A percentile compares a stretch with the other conserved stretches of the same genome.
Evolutionary conservation across 2,113 vertebrate species (phyloP).

Genomic region (Erythrolamprus reginae): DNA sequence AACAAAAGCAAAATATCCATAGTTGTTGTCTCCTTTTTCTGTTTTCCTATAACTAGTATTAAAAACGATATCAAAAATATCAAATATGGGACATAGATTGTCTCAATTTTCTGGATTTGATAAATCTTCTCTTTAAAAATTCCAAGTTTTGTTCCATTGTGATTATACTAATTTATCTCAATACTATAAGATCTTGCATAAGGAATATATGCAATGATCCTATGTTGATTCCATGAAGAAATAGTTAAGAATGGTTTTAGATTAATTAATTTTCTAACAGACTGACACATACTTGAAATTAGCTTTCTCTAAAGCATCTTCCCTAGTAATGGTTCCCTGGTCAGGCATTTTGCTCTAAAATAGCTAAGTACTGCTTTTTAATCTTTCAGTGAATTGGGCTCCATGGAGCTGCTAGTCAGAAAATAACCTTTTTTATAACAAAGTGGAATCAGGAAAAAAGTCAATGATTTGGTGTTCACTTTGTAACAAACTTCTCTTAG

Average conservation of each 20-base stretch:
- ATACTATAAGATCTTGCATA: background rate
- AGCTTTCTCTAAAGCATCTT: constrained; percentile 31
- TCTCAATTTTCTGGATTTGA: background rate
- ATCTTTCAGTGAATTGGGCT: constrained; percentile 53
- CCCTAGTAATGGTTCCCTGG: constrained; percentile 39
- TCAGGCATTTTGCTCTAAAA: constrained; percentile 57
- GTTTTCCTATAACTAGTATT: background rate
- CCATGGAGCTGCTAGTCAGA: constrained; percentile 60
- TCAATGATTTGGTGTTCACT: constrained; percentile 61
- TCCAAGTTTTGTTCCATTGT: background rate
- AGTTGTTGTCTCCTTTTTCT: background rate
- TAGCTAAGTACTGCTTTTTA: constrained; percentile 53
- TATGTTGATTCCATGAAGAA: constrained; percentile 40
- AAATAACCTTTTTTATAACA: constrained; percentile 63
- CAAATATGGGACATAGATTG: background rate
- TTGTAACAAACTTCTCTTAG: constrained; percentile 53
- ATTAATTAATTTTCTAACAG: constrained; percentile 59
- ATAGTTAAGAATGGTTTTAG: constrained; percentile 44
- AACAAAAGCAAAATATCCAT: background rate
- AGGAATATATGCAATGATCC: background rate
- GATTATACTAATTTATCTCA: background rate
- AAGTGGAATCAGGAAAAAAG: constrained; percentile 58
- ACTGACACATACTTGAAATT: constrained; percentile 40
- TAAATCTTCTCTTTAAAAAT: background rate
- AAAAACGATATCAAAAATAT: background rate